A percentile compares a stretch with the other conserved stretches of the same genome.
phyloP scores from a whole-genome alignment of 1,140 invertebrate species.

The Thaumetopoea pityocampa region DNA sequence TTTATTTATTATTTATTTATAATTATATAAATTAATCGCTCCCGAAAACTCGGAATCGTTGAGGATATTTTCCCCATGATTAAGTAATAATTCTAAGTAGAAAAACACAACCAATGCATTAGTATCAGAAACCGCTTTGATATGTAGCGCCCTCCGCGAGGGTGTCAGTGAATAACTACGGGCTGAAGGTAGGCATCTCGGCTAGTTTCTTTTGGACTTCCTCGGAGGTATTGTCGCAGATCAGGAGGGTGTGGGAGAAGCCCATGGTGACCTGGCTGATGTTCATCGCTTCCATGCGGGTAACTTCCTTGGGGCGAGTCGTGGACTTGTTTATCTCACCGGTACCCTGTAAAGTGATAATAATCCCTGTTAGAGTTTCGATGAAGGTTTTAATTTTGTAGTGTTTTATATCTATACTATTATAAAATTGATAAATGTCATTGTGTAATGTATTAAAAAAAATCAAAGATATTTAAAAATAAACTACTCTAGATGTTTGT shows the following conservation, averaged over 20 bases:
- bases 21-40: too few species aligned
- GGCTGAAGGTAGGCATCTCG: constrained; percentile 66
- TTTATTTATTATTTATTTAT: too few species aligned
- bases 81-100: too few species aligned
- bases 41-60: too few species aligned
- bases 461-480: too few species aligned
- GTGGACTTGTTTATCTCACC: constrained; percentile 93
- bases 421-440: neutral
- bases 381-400: neutral
- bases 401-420: neutral
- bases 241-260: constrained; percentile 86
- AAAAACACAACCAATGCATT: too few species aligned
- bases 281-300: constrained; percentile 87
- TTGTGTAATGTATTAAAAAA: too few species aligned
- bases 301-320: constrained; percentile 92
- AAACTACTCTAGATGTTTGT: too few species aligned
- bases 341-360: constrained; percentile 80
- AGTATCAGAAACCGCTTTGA: too few species aligned
- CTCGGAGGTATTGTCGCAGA: constrained; percentile 72
- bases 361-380: too few species aligned
- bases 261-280: constrained; percentile 90
- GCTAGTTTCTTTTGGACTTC: constrained; percentile 72
- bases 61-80: too few species aligned
- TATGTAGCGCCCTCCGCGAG: too few species aligned
- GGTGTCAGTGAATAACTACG: constrained; percentile 21